Evolutionary conservation across 1,140 invertebrate species (phyloP), one percentile per base, ranked within the genome.

Genomic region (Drosophila hydei): DNA sequence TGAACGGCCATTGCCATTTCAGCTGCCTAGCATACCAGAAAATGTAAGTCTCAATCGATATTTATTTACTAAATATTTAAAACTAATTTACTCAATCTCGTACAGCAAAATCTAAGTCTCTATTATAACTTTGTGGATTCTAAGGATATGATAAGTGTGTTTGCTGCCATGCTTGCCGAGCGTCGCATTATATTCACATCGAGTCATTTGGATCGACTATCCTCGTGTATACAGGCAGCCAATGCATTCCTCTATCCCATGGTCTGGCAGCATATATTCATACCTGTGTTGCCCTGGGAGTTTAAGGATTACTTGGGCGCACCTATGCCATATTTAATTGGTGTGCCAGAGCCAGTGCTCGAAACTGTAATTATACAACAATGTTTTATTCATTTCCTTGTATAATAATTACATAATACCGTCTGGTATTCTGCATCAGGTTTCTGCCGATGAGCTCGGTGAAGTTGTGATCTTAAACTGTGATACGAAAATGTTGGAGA

Each of bases 211-310:
- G 97, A 96, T 77, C 93, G 97, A 62, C 92, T 99, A 42, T 97
- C 97, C 70, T 96, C 97, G 1, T 98, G 98, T 89, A 96, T 99
- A 14, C 97, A 99, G 92, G 97, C 98, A 4, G 96, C 97, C 6
- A 98, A 98, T 91, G 95, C 96, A 62, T 94, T 99, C 27, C 94
- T 99, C 25, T 99, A 98, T 92, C 98, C 98, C 4, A 98, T 99
- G 97, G 95, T 96, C 75, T 99, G 98, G 98, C 98, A 99, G 92
- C 97, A 99, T 88, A 97, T 99, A 85, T 99, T 97, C 90, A 99
- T 99, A 91, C 98, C 98, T 25, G 95, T 98, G 71, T 91, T 99
- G 70, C 98, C 98, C 14, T 93, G 95, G 79, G 94, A 95, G 77
- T 93, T 99, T 36, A 95, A 97, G 62, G 98, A 99, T 92, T 98